Base-by-base conservation (phyloP, 1,140 invertebrate species). In the Scaptodrosophila lebanonensis region DNA sequence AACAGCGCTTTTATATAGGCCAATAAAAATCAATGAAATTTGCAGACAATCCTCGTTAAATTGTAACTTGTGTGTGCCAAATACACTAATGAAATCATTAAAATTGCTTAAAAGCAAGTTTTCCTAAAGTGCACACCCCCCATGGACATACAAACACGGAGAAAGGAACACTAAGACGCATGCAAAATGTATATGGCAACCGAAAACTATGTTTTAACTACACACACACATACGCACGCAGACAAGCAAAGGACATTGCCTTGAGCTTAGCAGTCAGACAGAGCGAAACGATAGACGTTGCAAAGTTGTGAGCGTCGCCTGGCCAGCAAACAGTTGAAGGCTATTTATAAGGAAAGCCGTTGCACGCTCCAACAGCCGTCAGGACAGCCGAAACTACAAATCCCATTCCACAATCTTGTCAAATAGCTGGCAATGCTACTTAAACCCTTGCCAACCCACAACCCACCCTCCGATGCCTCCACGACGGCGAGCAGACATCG, bases 21-120 rank as follows among this genome's bases (percentile, higher is more conserved):
- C n/a, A n/a, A n/a, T n/a, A 22, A 79, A 68, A 79, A 65, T 68
- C 51, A 68, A 73, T 77, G 65, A 53, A 11, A 8, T 51, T 40
- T 30, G 7, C 13, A 22, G 51, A 65, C 49, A 22, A 30, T 25
- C 8, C 69, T 63, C 50, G 82, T 69, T 73, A 69, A 79, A 66
- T 59, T 40, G 49, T 52, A 40, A 29, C 40, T 38, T 45, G 29
- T 44, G 11, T 30, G 50, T 15, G 15, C 22, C 52, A 27, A 51
- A n/a, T n/a, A n/a, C n/a, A 77, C 68, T 79, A 82, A 79, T 79
- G 75, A 79, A 79, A 79, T 79, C 75, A 79, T 79, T 79, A 82
- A 82, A 79, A 79, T 65, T 51, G 65, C 63, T 82, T 73, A 82
- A 73, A 73, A 65, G 42, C 66, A 70, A 75, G 50, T 72, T 66